phyloP scores from a whole-genome alignment of 2,113 vertebrate species.

The Phylloscopus trochiloides region DNA sequence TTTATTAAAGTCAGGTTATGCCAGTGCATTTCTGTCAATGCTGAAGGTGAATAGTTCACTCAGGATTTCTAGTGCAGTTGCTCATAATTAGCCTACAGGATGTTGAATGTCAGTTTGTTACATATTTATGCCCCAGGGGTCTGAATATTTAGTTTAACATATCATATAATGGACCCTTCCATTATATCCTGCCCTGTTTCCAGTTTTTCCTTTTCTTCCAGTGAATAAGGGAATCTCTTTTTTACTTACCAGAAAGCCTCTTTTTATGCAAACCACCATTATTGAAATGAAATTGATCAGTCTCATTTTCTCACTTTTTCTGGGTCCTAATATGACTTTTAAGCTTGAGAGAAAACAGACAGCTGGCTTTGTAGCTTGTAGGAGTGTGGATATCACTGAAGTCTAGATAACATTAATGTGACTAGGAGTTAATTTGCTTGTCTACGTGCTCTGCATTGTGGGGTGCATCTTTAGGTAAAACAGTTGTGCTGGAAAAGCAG shows the following conservation, averaged over 20 bases:
- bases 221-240: neutral
- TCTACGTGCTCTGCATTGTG: constrained; percentile 34
- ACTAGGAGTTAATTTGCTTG: constrained; percentile 54
- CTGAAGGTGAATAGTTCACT: constrained; percentile 73
- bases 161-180: neutral
- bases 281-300: neutral
- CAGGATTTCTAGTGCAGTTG: constrained; percentile 32
- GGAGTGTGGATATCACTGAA: constrained; percentile 24
- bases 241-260: neutral
- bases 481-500: neutral
- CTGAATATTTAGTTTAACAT: constrained; percentile 21
- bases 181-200: neutral
- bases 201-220: neutral
- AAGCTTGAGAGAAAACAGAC: constrained; percentile 3
- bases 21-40: constrained; percentile 51
- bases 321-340: neutral
- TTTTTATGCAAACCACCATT: neutral
- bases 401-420: constrained; percentile 18
- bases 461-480: neutral
- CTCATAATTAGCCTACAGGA: constrained; percentile 63
- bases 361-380: constrained; percentile 12
- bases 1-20: constrained; percentile 63
- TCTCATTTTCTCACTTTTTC: constrained; percentile 20
- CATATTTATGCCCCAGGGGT: neutral
- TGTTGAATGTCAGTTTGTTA: constrained; percentile 30